Base-by-base conservation (phyloP, 2,888 invertebrate species). In the Leuctra nigra region DNA sequence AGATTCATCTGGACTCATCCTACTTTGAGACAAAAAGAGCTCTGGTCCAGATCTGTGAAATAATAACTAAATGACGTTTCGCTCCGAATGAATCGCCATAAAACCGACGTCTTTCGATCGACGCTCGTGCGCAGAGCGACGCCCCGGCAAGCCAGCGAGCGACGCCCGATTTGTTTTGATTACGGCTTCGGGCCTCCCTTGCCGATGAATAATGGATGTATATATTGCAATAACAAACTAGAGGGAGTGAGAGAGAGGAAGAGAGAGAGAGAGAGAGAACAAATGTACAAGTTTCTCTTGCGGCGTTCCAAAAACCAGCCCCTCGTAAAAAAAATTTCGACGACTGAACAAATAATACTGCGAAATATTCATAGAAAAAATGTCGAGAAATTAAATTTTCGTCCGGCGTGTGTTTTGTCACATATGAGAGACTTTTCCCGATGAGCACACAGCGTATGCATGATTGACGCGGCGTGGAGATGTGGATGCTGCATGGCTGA, bases 111-210 rank as follows among this genome's bases (percentile, higher is more conserved):
- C 29, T 11, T 29, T 29, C 6, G 6, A 11, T 29, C 29, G 29
- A 29, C 29, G 29, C 29, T 6, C 29, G 23, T 23, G 44, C 44
- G 23, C 44, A 44, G 22, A 44, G n/a, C 57, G 56, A 54, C 48
- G 53, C 54, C 60, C 55, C 62, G n/a, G n/a, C n/a, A n/a, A n/a
- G n/a, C n/a, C n/a, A n/a, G n/a, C n/a, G n/a, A n/a, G 58, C 59
- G 60, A 57, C 63, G 60, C 55, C 48, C 63, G 63, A 63, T 63
- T 63, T 63, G 61, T 63, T 63, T 63, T 61, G 63, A 63, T 63
- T 63, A 63, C 61, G 60, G 52, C 59, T 59, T 36, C 58, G 54
- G 56, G 38, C 54, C 57, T 55, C 55, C 63, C 61, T 59, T 53
- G 56, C 58, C 63, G 53, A 61, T 63, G 63, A 63, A 63, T 63